Percentiles rank a stretch among this genome's conserved stretches.
These are phyloP conservation scores for Meloidogyne floridensis DNA, from an alignment of 1,140 invertebrate genomes.

Conservation along the genomic window DNA sequence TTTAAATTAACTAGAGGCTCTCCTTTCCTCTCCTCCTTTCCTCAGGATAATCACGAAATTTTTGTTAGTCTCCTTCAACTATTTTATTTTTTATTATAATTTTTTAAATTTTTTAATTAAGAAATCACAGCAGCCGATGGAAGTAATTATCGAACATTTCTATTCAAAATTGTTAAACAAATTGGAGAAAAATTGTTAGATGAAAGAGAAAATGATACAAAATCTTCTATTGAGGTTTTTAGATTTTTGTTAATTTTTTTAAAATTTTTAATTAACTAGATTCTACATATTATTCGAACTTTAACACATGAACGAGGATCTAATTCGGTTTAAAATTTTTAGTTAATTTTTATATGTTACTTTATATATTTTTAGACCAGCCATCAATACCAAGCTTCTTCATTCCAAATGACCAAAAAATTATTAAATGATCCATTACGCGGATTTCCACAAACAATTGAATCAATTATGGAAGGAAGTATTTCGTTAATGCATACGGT, in stretches of 20 bases:
- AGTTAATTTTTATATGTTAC: background rate
- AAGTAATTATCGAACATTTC: conserved; percentile 65
- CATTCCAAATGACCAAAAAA: conserved; percentile 72
- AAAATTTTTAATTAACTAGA: conserved; percentile 30
- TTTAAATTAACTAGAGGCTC: no score
- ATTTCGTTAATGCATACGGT: conserved; percentile 75
- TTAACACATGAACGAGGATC: background rate
- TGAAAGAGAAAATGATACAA: conserved; percentile 75
- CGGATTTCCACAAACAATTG: conserved; percentile 72
- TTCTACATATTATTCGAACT: conserved; percentile 20
- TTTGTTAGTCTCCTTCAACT: background rate
- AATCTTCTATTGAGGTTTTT: conserved; percentile 72
- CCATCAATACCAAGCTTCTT: conserved; percentile 70
- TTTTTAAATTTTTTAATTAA: conserved; percentile 11
- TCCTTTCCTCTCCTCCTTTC: no score
- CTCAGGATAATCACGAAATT: background rate
- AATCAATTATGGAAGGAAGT: conserved; percentile 73
- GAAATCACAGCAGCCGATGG: conserved; percentile 42
- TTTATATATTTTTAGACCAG: conserved; percentile 2
- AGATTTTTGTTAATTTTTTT: conserved; percentile 63
- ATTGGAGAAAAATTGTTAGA: no score
- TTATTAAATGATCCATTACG: conserved; percentile 68
- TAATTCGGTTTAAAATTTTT: background rate
- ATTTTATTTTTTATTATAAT: background rate
- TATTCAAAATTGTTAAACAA: no score